These are phyloP conservation scores for Conomelus anceps DNA, from an alignment of 2,888 invertebrate species.

Conservation along the genomic window DNA sequence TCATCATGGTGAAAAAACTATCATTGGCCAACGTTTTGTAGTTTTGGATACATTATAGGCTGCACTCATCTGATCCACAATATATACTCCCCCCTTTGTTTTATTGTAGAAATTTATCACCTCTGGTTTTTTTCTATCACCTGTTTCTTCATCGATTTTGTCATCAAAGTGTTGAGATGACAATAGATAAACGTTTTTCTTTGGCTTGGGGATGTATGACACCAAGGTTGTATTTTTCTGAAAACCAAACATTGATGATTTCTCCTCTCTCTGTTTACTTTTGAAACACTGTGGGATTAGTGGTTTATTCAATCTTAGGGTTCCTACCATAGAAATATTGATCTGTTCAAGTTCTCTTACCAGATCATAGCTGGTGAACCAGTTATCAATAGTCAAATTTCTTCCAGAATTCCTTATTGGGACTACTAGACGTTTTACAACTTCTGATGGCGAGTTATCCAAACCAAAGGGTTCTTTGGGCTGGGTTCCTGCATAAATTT, in stretches of 20 bases:
- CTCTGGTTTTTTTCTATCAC: not conserved
- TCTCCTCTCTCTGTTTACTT: constrained; percentile 1
- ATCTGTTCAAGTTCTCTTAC: not conserved
- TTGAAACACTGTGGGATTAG: not conserved
- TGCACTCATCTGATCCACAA: not conserved
- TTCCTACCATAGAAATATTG: not conserved
- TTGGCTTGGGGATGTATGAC: not conserved
- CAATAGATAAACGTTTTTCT: not conserved
- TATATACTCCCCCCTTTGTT: not conserved
- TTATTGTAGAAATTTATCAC: not conserved
- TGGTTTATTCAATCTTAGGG: not conserved
- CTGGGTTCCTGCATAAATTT: constrained; percentile 27
- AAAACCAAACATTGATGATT: not conserved
- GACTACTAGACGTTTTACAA: constrained; percentile 26
- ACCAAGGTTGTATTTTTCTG: not conserved
- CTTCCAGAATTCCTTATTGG: constrained; percentile 11
- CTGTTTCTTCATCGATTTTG: not conserved
- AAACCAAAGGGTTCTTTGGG: constrained; percentile 23
- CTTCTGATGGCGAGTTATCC: constrained; percentile 19
- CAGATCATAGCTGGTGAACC: not conserved
- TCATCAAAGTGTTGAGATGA: not conserved
- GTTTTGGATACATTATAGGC: not conserved
- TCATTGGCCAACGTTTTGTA: not conserved
- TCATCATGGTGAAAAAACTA: not conserved
- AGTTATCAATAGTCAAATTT: not conserved